Conservation (phyloP, 2,113 vertebrate genomes). For the Trichomycterus rosablanca region DNA sequence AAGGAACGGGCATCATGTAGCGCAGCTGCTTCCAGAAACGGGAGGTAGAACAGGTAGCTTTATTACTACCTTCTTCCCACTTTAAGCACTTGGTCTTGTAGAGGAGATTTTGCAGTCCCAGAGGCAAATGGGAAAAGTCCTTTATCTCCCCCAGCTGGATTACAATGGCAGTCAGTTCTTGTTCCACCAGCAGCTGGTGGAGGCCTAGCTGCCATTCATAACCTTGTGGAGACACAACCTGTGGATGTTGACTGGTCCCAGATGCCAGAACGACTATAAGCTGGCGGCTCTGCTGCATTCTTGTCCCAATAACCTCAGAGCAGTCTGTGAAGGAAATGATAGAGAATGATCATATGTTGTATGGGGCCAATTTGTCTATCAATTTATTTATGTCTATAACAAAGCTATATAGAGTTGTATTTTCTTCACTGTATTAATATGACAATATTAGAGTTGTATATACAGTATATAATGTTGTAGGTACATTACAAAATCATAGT, state of each 20-base stretch:
- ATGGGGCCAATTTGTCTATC: neutral
- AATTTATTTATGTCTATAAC: neutral
- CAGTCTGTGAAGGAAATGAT: constrained; percentile 46
- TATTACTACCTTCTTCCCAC: constrained; percentile 56
- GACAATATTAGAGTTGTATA: too few relatives aligned
- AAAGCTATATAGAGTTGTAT: too few relatives aligned
- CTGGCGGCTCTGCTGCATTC: constrained; percentile 61
- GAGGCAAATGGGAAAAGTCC: constrained; percentile 63
- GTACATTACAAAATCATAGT: too few relatives aligned
- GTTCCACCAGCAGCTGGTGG: constrained; percentile 69
- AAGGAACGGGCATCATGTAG: constrained; percentile 73
- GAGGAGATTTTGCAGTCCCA: constrained; percentile 73
- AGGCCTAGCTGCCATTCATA: constrained; percentile 60
- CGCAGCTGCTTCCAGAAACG: constrained; percentile 83
- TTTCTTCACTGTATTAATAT: too few relatives aligned
- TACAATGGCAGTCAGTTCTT: constrained; percentile 74
- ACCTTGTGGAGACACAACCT: constrained; percentile 12
- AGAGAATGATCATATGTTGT: neutral
- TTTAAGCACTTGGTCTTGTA: constrained; percentile 69
- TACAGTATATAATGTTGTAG: too few relatives aligned
- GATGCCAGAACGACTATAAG: constrained; percentile 62
- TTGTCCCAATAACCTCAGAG: constrained; percentile 52
- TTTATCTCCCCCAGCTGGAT: constrained; percentile 71
- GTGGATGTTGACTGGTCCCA: neutral
- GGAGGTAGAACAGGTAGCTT: constrained; percentile 45